Evolutionary conservation across 2,113 vertebrate genomes (phyloP), one percentile per base, ranked within the genome.

Genomic region (Microcebus murinus): DNA sequence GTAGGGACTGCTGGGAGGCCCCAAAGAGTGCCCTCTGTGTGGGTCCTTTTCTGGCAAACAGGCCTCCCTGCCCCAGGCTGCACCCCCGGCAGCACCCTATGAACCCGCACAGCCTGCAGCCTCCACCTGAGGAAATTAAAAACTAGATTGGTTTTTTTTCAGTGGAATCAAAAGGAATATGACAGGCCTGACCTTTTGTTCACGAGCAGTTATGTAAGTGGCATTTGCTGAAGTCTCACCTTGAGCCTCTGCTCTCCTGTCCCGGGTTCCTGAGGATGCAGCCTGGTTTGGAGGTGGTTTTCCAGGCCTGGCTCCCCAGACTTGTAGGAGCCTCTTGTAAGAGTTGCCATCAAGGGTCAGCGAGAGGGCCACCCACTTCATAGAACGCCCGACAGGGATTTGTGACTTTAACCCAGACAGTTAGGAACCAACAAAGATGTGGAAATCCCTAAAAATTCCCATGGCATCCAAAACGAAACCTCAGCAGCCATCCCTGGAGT

Each of bases 51-150:
- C 68, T 50, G 55, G 36, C 45, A 59, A n/a, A 34, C 45, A 45
- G 73, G 39, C n/a, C 29, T 77, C 55, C 50, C 39, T 11, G 0
- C 48, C 25, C 4, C 23, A 25, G 57, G 36, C 81, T 1, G 1
- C 23, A 52, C 73, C 31, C 34, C 5, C 29, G 12, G 29, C 59
- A 8, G 85, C 0, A 0, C 79, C 93, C 86, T 21, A 0, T 18
- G 65, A 95, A 55, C 39, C 27, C 48, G 0, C 70, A 7, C 13
- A 23, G 80, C 80, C 87, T 3, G 2, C 63, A 55, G 70, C 88
- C 50, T 93, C 68, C 65, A 52, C 76, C n/a, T 21, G 61, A 92
- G 94, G 92, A 98, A 96, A 97, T 96, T 87, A 95, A 96, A 97
- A 92, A 73, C 83, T 17, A 76, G 71, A 88, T 96, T 90, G 96